A percentile compares a stretch with the other conserved stretches of the same genome.
phyloP scores from a whole-genome alignment of 2,797 vertebrate species.

The Nasua narica region DNA sequence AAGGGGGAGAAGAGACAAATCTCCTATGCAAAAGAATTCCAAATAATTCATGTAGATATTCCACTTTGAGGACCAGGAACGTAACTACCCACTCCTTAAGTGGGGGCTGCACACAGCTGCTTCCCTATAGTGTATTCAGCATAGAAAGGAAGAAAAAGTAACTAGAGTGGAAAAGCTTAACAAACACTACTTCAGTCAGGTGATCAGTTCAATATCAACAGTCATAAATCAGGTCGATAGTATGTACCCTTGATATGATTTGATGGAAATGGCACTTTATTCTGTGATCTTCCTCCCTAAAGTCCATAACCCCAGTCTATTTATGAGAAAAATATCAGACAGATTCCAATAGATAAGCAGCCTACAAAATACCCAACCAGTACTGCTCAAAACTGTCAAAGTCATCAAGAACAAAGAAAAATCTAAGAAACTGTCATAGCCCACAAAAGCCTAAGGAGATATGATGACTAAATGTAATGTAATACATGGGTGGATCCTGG shows the following conservation, averaged over 20 bases:
- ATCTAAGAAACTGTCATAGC: neutral
- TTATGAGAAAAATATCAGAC: neutral
- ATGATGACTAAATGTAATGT: neutral
- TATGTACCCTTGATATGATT: neutral
- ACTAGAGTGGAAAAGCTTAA: neutral
- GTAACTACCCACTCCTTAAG: neutral
- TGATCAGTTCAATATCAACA: neutral
- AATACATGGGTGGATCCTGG: neutral
- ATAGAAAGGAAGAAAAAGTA: neutral
- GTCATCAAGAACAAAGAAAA: neutral
- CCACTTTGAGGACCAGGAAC: accelerated
- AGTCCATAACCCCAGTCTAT: neutral
- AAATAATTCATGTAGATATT: neutral
- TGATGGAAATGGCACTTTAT: neutral
- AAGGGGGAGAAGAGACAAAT: neutral
- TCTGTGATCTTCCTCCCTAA: neutral
- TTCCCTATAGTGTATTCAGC: neutral
- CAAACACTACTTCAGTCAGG: neutral
- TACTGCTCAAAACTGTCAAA: neutral
- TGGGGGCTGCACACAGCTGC: neutral
- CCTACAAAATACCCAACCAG: neutral
- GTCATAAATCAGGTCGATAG: neutral
- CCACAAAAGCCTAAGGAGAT: neutral
- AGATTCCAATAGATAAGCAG: neutral
- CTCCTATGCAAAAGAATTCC: neutral